Percentiles rank a stretch among this genome's conserved stretches.
These are phyloP conservation scores for Cyprinodon variegatus DNA, from an alignment of 2,113 vertebrate species.

Conservation along the genomic window DNA sequence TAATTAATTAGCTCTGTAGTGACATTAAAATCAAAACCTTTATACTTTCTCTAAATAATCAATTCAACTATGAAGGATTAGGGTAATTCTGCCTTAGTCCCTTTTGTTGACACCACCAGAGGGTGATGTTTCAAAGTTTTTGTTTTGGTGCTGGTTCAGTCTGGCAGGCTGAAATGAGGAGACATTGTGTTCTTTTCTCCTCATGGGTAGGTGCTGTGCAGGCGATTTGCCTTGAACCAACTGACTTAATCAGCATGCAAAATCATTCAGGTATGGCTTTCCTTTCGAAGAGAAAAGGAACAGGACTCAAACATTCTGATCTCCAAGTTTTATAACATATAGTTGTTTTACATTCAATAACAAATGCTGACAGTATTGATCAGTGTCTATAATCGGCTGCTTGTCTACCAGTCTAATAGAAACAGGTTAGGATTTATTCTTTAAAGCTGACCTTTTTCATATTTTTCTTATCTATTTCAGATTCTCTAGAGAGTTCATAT, in stretches of 20 bases:
- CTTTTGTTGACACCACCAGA: conserved; percentile 45
- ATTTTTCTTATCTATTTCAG: conserved; percentile 15
- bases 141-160: conserved; percentile 8
- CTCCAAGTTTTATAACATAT: background rate
- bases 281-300: background rate
- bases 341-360: background rate
- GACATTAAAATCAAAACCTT: background rate
- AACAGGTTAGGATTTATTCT: conserved; percentile 23
- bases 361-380: background rate
- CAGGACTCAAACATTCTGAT: conserved; percentile 9
- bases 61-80: background rate
- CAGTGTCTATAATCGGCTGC: background rate
- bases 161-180: conserved; percentile 26
- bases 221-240: conserved; percentile 13
- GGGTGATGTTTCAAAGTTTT: conserved; percentile 48
- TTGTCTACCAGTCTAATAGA: background rate
- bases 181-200: conserved; percentile 64
- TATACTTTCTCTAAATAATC: background rate
- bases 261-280: conserved; percentile 13
- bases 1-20: background rate
- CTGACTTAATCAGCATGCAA: conserved; percentile 8
- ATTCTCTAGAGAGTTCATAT: conserved; percentile 6
- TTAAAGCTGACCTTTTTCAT: conserved; percentile 8
- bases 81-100: background rate
- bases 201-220: conserved; percentile 18